Base-by-base conservation (phyloP, 2,797 vertebrate species). In the Momotus momota region DNA sequence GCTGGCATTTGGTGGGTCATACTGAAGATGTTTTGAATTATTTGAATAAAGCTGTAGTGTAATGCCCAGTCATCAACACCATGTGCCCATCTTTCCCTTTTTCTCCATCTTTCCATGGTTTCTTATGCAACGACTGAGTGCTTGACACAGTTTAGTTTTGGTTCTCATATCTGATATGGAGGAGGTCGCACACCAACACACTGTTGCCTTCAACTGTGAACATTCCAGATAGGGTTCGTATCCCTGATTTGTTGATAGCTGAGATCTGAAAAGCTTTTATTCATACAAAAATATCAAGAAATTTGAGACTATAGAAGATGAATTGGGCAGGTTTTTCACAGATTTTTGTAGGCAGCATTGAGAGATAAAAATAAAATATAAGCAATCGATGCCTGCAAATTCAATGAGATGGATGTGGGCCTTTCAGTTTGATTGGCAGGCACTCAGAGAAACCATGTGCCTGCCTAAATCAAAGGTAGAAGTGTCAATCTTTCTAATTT, bases 31-130 rank as follows among this genome's bases (percentile, higher is more conserved):
- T 3, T 2, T 49, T 40, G 61, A 92, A 70, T 95, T 91, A 91
- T 94, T 93, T 93, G 83, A 96, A 92, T 92, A 95, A 93, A 25
- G 35, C 25, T 54, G 62, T 26, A 40, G 77, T 25, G 40, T 33
- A 55, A 62, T 35, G 40, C 49, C 12, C 61, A 62, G 60, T 73
- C n/a, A 66, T 93, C 91, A 94, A 7, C 88, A 81, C 58, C 64
- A 48, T 18, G 15, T 72, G 14, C 82, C 26, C 20, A 61, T 90
- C 17, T 14, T 58, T 82, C 55, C 23, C 15, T 74, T 48, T 75
- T 73, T 11, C 9, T 25, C 14, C 35, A 40, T 21, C 22, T 29
- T 48, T 38, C 57, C 27, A 41, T 81, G 5, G 12, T 54, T 54
- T 70, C 62, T 66, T 60, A 41, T 49, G 20, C 26, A 73, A 69